These are phyloP conservation scores for Trisateles emortualis DNA, from an alignment of 2,888 invertebrate genomes.

Conservation along the genomic window DNA sequence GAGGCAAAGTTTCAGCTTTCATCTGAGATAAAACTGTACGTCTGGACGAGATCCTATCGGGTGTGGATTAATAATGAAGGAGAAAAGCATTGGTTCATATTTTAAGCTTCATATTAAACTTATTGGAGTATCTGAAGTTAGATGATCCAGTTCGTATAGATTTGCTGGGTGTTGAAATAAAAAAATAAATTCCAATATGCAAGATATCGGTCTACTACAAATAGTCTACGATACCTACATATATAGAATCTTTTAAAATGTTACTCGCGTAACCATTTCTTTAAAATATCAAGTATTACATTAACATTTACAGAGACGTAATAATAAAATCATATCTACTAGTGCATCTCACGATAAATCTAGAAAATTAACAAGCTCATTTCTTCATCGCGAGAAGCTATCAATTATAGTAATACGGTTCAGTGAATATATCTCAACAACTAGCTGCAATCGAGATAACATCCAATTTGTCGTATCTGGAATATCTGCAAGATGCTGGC, in stretches of 20 bases:
- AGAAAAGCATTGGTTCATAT: conserved; percentile 46
- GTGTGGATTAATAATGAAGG: conserved; percentile 74
- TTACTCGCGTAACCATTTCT: too few relatives aligned
- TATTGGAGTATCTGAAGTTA: conserved; percentile 20
- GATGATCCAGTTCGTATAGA: conserved; percentile 26
- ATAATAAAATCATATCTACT: too few relatives aligned
- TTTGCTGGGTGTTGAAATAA: conserved; percentile 1
- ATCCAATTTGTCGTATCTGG: conserved; percentile 13
- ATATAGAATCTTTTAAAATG: too few relatives aligned
- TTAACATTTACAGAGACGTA: too few relatives aligned
- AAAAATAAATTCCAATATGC: too few relatives aligned
- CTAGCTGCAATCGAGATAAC: conserved; percentile 14
- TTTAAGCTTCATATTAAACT: conserved; percentile 30
- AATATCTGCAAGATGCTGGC: conserved; percentile 4
- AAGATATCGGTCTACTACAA: too few relatives aligned
- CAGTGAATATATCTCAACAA: conserved; percentile 18
- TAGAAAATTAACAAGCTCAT: neutral
- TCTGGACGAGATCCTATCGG: conserved; percentile 70
- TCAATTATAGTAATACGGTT: conserved; percentile 31
- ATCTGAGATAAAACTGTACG: conserved; percentile 75
- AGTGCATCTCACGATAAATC: too few relatives aligned
- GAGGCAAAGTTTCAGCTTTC: conserved; percentile 73
- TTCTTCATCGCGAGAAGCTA: neutral
- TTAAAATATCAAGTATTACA: too few relatives aligned
- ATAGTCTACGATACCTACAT: too few relatives aligned